A percentile compares a stretch with the other conserved stretches of the same genome.
These are phyloP conservation scores for Orchestia grillus DNA, from an alignment of 1,140 invertebrate genomes.

Conservation along the genomic window DNA sequence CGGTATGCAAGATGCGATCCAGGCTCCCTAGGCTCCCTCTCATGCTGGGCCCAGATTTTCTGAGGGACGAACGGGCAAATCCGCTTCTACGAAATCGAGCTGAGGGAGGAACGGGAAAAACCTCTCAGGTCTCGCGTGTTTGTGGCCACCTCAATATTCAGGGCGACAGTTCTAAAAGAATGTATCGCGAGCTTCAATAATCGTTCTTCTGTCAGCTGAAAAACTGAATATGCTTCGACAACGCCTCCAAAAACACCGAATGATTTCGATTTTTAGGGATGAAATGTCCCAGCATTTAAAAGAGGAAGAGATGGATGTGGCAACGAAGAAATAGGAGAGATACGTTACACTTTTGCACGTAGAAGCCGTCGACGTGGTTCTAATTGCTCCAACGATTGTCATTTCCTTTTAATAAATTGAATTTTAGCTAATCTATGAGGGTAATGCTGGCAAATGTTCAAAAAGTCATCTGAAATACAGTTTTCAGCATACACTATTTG, in stretches of 20 bases:
- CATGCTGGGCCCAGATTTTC: not conserved
- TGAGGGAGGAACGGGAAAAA: constrained; percentile 4
- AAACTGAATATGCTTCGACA: not conserved
- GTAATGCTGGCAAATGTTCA: not conserved
- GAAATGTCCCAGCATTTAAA: not conserved
- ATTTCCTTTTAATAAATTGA: no score
- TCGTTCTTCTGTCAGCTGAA: not conserved
- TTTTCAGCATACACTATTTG: not conserved
- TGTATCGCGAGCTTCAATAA: not conserved
- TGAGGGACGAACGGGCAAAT: constrained; percentile 13
- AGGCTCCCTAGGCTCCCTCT: not conserved
- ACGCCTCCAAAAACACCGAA: not conserved
- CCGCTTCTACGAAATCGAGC: constrained; percentile 46
- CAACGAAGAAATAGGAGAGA: no score
- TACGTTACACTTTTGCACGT: no score
- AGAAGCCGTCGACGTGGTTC: no score
- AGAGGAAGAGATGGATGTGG: no score
- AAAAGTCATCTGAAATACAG: not conserved
- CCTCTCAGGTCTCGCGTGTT: not conserved
- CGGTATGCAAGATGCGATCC: not conserved
- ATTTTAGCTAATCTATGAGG: not conserved
- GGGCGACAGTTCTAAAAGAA: not conserved
- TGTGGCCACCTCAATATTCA: not conserved
- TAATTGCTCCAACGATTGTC: no score
- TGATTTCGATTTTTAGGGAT: not conserved